These are phyloP conservation scores for Ceratosolen solmsi DNA, from an alignment of 1,140 invertebrate genomes.

Conservation along the genomic window DNA sequence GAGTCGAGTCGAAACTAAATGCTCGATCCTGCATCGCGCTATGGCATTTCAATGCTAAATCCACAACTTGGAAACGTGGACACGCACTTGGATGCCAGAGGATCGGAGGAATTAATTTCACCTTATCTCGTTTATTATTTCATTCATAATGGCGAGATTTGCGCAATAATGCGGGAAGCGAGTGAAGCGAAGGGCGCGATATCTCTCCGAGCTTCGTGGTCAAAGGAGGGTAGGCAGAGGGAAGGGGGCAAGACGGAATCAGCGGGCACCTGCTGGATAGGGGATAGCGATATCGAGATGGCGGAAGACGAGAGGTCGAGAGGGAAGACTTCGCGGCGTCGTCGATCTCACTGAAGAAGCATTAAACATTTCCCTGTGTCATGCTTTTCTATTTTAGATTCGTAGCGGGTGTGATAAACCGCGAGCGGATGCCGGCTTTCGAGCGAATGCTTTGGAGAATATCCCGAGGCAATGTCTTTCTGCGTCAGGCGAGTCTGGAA, in stretches of 20 bases:
- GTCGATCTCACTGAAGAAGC: too few relatives aligned
- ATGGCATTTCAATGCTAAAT: too few relatives aligned
- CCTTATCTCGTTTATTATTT: too few relatives aligned
- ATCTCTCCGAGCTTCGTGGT: conserved; percentile 8
- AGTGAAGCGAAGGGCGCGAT: too few relatives aligned
- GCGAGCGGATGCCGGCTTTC: conserved; percentile 94
- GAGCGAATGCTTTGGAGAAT: conserved; percentile 98
- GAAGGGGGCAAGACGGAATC: background rate
- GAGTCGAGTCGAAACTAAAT: too few relatives aligned
- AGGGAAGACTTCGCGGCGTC: background rate
- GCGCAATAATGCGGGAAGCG: too few relatives aligned
- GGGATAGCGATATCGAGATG: background rate
- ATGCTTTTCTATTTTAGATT: conserved; percentile 75
- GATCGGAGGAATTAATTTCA: too few relatives aligned
- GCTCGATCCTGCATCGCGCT: too few relatives aligned
- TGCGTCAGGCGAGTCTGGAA: conserved; percentile 91
- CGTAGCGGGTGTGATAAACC: conserved; percentile 88
- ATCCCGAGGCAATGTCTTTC: conserved; percentile 92
- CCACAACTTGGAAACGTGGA: too few relatives aligned
- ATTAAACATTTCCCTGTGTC: background rate
- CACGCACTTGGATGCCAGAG: too few relatives aligned
- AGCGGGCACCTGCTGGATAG: background rate
- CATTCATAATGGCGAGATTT: too few relatives aligned
- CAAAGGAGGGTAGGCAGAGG: background rate
- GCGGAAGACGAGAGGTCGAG: background rate